Conservation (phyloP, 2,797 vertebrate genomes). For the Danionella dracula region DNA sequence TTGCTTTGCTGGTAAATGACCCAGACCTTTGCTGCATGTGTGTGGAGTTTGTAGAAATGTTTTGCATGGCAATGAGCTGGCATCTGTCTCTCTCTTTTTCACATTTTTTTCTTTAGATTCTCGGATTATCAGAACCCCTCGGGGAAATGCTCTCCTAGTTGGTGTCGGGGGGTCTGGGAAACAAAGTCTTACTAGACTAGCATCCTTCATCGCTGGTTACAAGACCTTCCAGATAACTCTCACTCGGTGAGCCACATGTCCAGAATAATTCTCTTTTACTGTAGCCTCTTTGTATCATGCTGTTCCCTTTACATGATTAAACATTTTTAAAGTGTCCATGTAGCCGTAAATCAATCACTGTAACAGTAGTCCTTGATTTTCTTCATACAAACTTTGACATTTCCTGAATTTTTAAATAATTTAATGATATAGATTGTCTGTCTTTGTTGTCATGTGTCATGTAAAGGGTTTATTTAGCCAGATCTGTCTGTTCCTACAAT, state of each 20-base stretch:
- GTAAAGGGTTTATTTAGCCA: no score
- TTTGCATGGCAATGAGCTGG: constrained; percentile 1
- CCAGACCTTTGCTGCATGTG: not conserved
- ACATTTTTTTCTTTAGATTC: no score
- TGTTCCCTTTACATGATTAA: no score
- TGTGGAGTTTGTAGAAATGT: not conserved
- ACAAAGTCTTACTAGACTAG: constrained; percentile 88
- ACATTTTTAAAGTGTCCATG: no score
- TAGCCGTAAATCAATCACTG: no score
- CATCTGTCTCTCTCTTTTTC: no score
- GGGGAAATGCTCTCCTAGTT: constrained; percentile 87
- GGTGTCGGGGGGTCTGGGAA: constrained; percentile 95
- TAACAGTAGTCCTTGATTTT: no score
- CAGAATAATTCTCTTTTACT: not conserved
- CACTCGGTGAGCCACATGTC: constrained; percentile 72
- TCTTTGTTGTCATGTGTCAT: no score
- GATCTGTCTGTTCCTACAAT: not conserved
- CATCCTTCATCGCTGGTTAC: constrained; percentile 93
- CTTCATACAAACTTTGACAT: no score
- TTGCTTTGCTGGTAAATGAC: not conserved
- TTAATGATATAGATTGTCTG: no score
- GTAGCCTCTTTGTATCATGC: no score
- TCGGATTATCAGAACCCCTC: constrained; percentile 84
- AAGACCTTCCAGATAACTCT: constrained; percentile 88
- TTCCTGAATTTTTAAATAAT: no score